Evolutionary conservation across 2,888 invertebrate genomes (phyloP).

Genomic region (Kryphioiulus occultus): DNA sequence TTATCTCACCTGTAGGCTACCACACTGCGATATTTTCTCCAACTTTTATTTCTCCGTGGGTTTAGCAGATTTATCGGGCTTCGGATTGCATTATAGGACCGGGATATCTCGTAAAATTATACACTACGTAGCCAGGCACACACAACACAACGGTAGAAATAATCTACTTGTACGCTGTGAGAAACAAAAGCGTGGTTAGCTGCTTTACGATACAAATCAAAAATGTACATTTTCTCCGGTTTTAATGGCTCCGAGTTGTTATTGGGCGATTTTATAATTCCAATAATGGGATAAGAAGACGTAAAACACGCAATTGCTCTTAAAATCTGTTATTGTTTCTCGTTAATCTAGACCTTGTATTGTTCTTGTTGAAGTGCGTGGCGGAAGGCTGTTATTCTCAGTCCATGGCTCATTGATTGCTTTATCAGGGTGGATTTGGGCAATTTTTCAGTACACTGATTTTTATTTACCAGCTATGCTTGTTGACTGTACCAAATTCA

Average conservation of each 20-base stretch:
- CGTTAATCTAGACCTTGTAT: background rate
- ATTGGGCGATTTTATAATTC: slow-evolving; percentile 7
- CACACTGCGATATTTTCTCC: background rate
- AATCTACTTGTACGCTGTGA: background rate
- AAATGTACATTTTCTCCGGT: background rate
- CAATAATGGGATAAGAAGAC: slow-evolving; percentile 11
- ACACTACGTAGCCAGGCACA: background rate
- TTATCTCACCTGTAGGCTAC: slow-evolving; percentile 20
- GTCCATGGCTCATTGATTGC: background rate
- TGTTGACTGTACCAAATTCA: background rate
- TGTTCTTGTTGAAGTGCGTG: background rate
- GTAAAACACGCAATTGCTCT: slow-evolving; percentile 1
- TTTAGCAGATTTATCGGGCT: slow-evolving; percentile 9
- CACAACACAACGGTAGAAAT: background rate
- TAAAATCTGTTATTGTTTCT: background rate
- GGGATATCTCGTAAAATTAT: background rate
- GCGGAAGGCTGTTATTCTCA: background rate
- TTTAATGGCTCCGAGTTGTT: background rate
- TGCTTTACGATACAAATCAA: background rate
- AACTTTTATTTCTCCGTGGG: slow-evolving; percentile 5
- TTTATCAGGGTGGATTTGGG: background rate
- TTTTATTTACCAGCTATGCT: background rate
- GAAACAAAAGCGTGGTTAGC: background rate
- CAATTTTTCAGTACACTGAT: background rate
- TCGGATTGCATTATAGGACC: slow-evolving; percentile 1